Percentiles rank a stretch among this genome's conserved stretches.
Conservation (phyloP, 2,113 vertebrate genomes). For the human (Homo sapiens) region DNA sequence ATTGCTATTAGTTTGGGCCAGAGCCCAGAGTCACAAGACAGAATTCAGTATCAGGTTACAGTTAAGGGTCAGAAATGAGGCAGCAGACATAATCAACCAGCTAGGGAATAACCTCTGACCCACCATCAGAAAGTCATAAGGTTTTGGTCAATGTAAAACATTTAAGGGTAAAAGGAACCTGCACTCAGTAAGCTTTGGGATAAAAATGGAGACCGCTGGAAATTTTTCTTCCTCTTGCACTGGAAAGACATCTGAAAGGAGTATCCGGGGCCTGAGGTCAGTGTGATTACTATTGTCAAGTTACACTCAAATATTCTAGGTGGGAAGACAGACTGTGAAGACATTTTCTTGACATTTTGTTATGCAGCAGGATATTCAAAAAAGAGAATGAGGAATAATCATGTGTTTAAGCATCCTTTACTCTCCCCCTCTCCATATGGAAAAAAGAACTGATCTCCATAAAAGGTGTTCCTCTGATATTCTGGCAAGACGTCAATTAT, state of each 20-base stretch:
- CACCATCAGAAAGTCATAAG: not conserved
- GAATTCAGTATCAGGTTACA: not conserved
- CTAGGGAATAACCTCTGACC: not conserved
- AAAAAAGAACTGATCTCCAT: conserved; percentile 55
- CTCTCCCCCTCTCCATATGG: conserved; percentile 43
- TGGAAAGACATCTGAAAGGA: not conserved
- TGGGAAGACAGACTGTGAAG: not conserved
- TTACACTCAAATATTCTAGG: not conserved
- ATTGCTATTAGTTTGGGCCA: not conserved
- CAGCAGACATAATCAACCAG: not conserved
- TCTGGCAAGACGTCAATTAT: conserved; percentile 22
- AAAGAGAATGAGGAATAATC: conserved; percentile 9
- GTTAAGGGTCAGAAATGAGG: not conserved
- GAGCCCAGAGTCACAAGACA: not conserved
- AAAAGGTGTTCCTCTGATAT: conserved; percentile 48
- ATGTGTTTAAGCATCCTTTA: conserved; percentile 20
- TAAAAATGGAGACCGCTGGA: not conserved
- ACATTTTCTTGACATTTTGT: conserved; percentile 51
- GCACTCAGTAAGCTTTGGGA: not conserved
- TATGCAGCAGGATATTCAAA: conserved; percentile 13
- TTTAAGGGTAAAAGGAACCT: not conserved
- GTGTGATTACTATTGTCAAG: not conserved
- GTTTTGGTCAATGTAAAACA: not conserved
- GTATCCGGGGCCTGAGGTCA: not conserved
- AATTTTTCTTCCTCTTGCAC: not conserved